Evolutionary conservation across 2,797 vertebrate species (phyloP), one percentile per base, ranked within the genome.

Genomic region (Macropodus opercularis): DNA sequence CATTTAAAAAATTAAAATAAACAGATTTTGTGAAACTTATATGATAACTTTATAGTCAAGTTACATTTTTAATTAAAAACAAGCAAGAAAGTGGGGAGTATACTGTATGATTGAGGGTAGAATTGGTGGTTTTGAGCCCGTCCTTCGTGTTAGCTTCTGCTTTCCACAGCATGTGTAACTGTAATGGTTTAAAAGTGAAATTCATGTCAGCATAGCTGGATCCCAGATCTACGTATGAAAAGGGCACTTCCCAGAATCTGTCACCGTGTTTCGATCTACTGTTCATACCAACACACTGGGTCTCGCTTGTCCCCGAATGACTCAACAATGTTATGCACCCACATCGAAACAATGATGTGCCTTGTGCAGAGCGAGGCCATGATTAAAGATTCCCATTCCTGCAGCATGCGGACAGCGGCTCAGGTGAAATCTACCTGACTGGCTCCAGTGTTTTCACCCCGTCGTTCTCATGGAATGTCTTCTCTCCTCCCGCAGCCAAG

Each of bases 401-500:
- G 26, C 63, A n/a, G 36, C 18, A 3, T 42, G 67, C 54, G 17
- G 51, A 51, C 34, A 3, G 66, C 77, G 53, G 68, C 79, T 83
- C 75, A 11, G 75, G 42, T 82, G 78, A 73, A 78, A 36, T 15
- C 38, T 17, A 27, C 31, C 78, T 76, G 69, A 81, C 68, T 74
- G 42, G 53, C 26, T 5, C 46, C 71, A 58, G 67, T 69, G 61
- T 76, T 49, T 15, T 10, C 36, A 55, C 19, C 55, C 31, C 48
- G 67, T 12, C 23, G 7, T 17, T 29, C 81, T 86, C 23, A 86
- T 38, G 63, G 83, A 83, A 78, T 83, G 71, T 76, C 10, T 69
- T 64, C 62, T 79, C 72, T 44, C 70, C 44, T 54, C 53, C 40
- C 32, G 9, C 88, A 99, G 97, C 92, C 26, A 98, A 95, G 90